Conservation (phyloP, 2,888 invertebrate genomes). For the Zhuqinia jingwanae region DNA sequence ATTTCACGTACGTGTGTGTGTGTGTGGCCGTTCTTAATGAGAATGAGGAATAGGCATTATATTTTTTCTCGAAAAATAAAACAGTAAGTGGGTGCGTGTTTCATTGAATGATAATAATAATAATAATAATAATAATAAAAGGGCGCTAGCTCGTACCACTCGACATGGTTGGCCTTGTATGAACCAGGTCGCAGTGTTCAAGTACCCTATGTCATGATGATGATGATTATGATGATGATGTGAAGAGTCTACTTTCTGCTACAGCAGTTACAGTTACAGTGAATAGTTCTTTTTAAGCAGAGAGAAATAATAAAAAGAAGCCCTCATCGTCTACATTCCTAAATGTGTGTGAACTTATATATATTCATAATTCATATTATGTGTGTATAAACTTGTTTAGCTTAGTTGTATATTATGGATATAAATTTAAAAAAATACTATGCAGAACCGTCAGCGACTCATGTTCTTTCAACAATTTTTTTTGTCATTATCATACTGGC, state of each 20-base stretch:
- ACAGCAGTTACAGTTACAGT: not conserved
- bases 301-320: not conserved
- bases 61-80: not conserved
- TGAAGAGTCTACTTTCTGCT: slow-evolving; percentile 3
- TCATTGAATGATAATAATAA: slow-evolving; percentile 39
- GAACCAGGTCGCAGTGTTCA: slow-evolving; percentile 60
- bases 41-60: too few relatives aligned
- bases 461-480: slow-evolving; percentile 14
- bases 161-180: slow-evolving; percentile 53
- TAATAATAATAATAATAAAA: slow-evolving; percentile 11
- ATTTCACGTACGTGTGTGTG: too few relatives aligned
- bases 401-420: too few relatives aligned
- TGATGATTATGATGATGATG: slow-evolving; percentile 12
- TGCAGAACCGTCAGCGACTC: too few relatives aligned
- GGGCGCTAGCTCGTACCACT: slow-evolving; percentile 12
- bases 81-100: slow-evolving; percentile 32
- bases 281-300: not conserved
- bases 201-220: slow-evolving; percentile 52
- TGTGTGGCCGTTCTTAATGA: too few relatives aligned
- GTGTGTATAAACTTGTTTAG: too few relatives aligned
- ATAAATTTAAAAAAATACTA: too few relatives aligned
- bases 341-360: too few relatives aligned
- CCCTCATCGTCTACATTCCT: not conserved
- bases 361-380: too few relatives aligned
- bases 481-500: slow-evolving; percentile 20